Evolutionary conservation across 92 coral and sea anemone species (phyloP), one percentile per base, ranked within the genome.

Genomic region (Paramuricea clavata): DNA sequence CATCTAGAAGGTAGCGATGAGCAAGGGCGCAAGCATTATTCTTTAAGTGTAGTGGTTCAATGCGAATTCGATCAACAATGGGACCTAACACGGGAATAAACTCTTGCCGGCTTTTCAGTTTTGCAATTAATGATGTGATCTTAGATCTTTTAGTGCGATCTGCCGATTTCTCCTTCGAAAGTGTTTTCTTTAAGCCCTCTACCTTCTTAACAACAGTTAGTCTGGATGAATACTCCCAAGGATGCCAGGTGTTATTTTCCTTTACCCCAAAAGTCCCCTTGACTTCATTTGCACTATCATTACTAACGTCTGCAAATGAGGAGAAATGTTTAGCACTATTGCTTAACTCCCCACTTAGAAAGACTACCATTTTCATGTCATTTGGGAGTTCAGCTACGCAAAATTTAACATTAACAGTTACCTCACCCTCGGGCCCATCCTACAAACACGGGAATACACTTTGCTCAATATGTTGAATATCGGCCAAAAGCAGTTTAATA

Each of bases 101-200:
- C 62, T 90, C 93, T 72, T 90, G 93, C 49, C 86, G 67, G 81
- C 90, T 88, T 50, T 88, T 28, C 21, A 67, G 81, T 88, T 88
- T 50, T 88, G 17, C 21, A 74, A 91, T 91, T 25, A 87, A 91
- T 52, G 74, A 6, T 11, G 91, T 90, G 12, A 83, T 78, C 35
- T 90, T 90, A 12, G 71, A 33, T 34, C 88, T 73, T 42, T 87
- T 81, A 23, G 87, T 87, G 36, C 59, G 22, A 1, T 81, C 81
- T 52, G 90, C 71, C 1, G 81, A 23, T 39, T 49, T 87, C 54
- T 44, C 22, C 70, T 34, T 69, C 8, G 80, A 49, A 60, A 87
- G 28, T 52, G 49, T 80, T 79, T 83, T 30, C 61, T 89, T 89
- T 2, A 59, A 32, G 21, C n/a, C 71, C 3, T 83, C 88, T 31